Percentiles rank a stretch among this genome's conserved stretches.
Evolutionary conservation across 2,113 vertebrate genomes (phyloP).

Genomic region (Recurvirostra avosetta): DNA sequence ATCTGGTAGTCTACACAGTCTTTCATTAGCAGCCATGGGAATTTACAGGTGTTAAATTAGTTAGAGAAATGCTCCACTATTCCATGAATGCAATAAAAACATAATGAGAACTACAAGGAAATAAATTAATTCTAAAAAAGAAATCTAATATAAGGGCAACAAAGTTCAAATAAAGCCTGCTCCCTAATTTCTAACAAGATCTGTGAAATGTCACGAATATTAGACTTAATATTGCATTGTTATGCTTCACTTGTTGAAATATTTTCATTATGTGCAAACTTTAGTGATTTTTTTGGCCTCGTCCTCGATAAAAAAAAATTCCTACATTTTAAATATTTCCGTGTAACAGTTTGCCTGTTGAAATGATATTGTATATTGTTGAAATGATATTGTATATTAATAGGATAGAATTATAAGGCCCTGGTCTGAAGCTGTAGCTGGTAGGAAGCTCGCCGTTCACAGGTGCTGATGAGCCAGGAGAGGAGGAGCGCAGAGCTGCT

Average conservation of each 20-base stretch:
- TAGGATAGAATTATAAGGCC: neutral
- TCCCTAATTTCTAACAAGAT: constrained; percentile 56
- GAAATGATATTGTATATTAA: neutral
- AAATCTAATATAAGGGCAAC: constrained; percentile 60
- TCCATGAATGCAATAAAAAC: constrained; percentile 69
- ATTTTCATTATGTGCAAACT: constrained; percentile 38
- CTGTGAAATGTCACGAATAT: constrained; percentile 59
- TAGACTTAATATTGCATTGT: constrained; percentile 38
- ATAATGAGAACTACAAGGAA: constrained; percentile 70
- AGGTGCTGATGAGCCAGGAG: neutral
- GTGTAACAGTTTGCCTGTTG: neutral
- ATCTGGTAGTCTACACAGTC: constrained; percentile 43
- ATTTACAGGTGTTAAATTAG: constrained; percentile 73
- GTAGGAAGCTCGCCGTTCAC: neutral
- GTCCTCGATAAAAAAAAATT: neutral
- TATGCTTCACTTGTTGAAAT: constrained; percentile 44
- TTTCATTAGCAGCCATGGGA: constrained; percentile 65
- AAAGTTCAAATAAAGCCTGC: constrained; percentile 64
- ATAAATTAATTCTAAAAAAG: constrained; percentile 67
- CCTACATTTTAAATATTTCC: neutral
- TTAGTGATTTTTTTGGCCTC: neutral
- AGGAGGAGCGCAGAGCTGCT: neutral
- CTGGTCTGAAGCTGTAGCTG: neutral
- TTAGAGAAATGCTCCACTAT: constrained; percentile 44
- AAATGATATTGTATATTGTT: neutral